Conservation (phyloP, 2,797 vertebrate species). For the Micrastur ruficollis region DNA sequence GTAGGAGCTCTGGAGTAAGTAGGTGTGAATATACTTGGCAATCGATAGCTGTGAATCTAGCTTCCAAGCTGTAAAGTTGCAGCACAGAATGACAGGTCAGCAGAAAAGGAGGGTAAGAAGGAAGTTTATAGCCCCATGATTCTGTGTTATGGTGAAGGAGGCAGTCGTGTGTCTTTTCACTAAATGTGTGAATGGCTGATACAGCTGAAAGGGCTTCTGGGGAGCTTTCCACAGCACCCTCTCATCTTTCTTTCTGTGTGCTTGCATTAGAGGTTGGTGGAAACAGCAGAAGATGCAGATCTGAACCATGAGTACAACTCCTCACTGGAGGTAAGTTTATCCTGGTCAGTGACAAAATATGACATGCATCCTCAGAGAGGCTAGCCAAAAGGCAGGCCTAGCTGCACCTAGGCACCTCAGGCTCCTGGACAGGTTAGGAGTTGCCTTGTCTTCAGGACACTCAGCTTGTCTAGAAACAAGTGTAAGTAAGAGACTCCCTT, state of each 20-base stretch:
- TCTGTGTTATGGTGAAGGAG: background rate
- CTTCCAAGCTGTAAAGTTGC: background rate
- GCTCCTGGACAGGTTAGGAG: background rate
- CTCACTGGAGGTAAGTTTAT: constrained; percentile 83
- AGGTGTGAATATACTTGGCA: background rate
- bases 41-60: background rate
- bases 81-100: background rate
- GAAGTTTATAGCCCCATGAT: background rate
- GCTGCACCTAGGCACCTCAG: background rate
- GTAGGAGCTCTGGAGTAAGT: background rate
- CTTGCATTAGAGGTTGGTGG: constrained; percentile 83
- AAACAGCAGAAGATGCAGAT: constrained; percentile 92
- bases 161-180: background rate
- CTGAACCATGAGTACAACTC: constrained; percentile 90
- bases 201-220: background rate
- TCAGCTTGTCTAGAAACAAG: background rate
- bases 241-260: background rate
- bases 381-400: background rate
- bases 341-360: background rate
- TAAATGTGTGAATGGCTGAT: background rate
- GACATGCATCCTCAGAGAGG: background rate
- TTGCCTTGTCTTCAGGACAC: background rate
- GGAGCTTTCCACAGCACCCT: background rate
- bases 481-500: background rate
- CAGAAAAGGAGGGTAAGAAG: background rate